Conservation (phyloP, 2,888 invertebrate species). For the Lamproptera curius region DNA sequence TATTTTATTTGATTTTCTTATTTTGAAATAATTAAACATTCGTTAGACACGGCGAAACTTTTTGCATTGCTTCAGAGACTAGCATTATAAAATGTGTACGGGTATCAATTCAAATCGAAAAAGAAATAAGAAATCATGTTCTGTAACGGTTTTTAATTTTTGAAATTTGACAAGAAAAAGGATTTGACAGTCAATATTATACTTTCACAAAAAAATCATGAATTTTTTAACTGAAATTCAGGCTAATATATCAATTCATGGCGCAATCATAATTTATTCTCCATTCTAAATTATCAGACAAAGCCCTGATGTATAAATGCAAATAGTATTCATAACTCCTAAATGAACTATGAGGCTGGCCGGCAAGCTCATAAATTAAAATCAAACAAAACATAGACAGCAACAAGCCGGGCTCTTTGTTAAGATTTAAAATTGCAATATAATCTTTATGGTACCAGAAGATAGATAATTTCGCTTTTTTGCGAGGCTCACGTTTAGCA, state of each 20-base stretch:
- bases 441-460: constrained; percentile 8
- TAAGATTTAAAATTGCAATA: constrained; percentile 10
- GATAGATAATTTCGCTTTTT: constrained; percentile 19
- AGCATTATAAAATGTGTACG: too few relatives aligned
- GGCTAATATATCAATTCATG: too few relatives aligned
- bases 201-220: too few relatives aligned
- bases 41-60: too few relatives aligned
- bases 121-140: too few relatives aligned
- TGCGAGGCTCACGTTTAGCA: constrained; percentile 13
- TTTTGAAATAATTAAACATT: not conserved
- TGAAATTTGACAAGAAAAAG: not conserved
- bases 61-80: too few relatives aligned
- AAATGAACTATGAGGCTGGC: not conserved
- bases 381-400: not conserved
- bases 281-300: too few relatives aligned
- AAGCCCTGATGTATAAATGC: not conserved
- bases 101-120: too few relatives aligned
- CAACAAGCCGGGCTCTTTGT: constrained; percentile 14
- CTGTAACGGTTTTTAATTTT: too few relatives aligned
- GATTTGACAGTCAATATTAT: not conserved
- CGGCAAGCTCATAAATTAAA: constrained; percentile 2
- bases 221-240: too few relatives aligned
- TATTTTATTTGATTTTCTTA: not conserved
- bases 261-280: too few relatives aligned
- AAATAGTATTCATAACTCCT: not conserved